These are phyloP conservation scores for Drosophila persimilis DNA, from an alignment of 1,140 invertebrate genomes.

Conservation along the genomic window DNA sequence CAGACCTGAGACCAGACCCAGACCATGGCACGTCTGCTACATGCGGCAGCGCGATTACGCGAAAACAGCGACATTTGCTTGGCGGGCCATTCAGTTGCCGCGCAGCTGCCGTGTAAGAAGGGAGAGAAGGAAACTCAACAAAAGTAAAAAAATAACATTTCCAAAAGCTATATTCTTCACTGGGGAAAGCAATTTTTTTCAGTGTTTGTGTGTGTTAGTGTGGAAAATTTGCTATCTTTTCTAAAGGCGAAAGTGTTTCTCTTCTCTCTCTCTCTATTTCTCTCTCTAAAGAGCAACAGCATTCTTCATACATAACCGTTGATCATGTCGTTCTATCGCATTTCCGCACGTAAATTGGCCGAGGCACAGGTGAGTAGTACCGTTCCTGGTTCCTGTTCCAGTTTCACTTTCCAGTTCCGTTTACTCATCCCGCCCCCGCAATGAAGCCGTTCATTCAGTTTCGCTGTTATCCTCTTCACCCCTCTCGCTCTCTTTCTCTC, in stretches of 20 bases:
- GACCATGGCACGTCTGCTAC: too few relatives aligned
- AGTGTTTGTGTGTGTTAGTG: conserved; percentile 75
- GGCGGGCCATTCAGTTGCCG: conserved; percentile 66
- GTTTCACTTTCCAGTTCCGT: conserved; percentile 3
- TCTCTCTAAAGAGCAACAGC: conserved; percentile 42
- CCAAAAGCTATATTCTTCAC: conserved; percentile 55
- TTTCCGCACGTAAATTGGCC: conserved; percentile 74
- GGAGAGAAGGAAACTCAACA: conserved; percentile 23
- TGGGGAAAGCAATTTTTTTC: conserved; percentile 73
- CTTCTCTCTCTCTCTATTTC: conserved; percentile 4
- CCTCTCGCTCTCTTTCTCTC: neutral
- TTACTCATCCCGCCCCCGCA: neutral
- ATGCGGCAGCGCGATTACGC: too few relatives aligned
- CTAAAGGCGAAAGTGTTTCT: conserved; percentile 52
- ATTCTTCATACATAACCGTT: conserved; percentile 39
- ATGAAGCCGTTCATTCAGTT: conserved; percentile 1
- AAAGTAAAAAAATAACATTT: conserved; percentile 71
- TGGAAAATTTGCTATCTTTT: conserved; percentile 38
- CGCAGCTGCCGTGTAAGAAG: conserved; percentile 55
- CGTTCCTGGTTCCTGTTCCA: neutral
- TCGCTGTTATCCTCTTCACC: conserved; percentile 30
- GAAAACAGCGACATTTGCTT: conserved; percentile 6
- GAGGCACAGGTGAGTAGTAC: conserved; percentile 75
- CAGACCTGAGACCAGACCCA: too few relatives aligned
- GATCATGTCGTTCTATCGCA: conserved; percentile 74